Evolutionary conservation across 2,888 invertebrate species (phyloP), one percentile per base, ranked within the genome.

Genomic region (Ephialtes manifestator): DNA sequence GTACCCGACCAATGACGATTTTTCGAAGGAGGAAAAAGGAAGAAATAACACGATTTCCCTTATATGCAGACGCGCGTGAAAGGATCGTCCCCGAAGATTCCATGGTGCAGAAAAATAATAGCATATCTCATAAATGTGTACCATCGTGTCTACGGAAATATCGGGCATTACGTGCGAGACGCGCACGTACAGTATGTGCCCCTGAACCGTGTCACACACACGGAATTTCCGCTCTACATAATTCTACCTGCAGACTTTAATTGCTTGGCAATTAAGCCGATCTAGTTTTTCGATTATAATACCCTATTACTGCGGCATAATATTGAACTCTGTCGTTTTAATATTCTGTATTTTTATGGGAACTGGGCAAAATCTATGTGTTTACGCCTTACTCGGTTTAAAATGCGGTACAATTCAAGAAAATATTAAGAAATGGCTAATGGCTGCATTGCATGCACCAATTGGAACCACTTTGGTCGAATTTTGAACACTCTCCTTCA

Each of bases 151-250:
- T 67, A n/a, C 58, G 67, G 60, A 84, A 84, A 81, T 81, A 85
- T 85, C 85, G 78, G 65, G 39, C 70, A 79, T 84, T 84, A 81
- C 68, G 67, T 80, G 80, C 77, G 85, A 77, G 68, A 81, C 76
- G 78, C 67, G 80, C 74, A 78, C 48, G 72, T 72, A 80, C 35
- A 82, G 39, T 81, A 83, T 77, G 35, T 87, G 86, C 87, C 81
- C 88, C 79, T 85, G 84, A 88, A 89, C 87, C 87, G 83, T 88
- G 90, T 91, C 90, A 89, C 89, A 87, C 89, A 88, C 90, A 87
- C 86, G 84, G 88, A 77, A 83, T 92, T 92, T 92, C 91, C 92
- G 93, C 92, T 93, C 93, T 90, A 92, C 89, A 93, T 92, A 92
- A 85, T 90, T 76, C 88, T 80, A 85, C 89, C 65, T 39, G 53